phyloP scores from a whole-genome alignment of 1,140 invertebrate genomes.

The Caenorhabditis latens region DNA sequence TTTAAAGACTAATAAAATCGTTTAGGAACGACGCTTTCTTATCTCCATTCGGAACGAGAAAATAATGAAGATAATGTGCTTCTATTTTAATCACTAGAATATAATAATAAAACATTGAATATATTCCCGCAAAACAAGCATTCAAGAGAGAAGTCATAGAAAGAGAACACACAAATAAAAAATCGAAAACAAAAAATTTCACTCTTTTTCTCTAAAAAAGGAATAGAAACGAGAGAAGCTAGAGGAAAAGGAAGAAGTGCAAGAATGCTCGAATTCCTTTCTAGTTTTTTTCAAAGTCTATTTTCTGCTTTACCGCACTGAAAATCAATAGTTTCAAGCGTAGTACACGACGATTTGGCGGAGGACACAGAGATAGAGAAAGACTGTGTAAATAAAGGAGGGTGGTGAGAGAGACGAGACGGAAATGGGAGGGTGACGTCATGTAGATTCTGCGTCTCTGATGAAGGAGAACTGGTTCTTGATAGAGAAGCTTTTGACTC shows the following conservation, averaged over 20 bases:
- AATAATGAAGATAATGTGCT: not conserved
- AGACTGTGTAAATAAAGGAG: not conserved
- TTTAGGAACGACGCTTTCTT: too few species aligned
- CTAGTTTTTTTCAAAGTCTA: not conserved
- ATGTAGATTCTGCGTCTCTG: not conserved
- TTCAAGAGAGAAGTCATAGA: not conserved
- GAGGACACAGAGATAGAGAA: constrained; percentile 4
- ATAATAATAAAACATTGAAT: not conserved
- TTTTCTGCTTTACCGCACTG: constrained; percentile 46
- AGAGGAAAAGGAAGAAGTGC: constrained; percentile 11
- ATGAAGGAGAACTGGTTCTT: not conserved
- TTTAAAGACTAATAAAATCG: too few species aligned
- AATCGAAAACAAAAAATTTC: not conserved
- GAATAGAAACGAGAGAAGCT: constrained; percentile 6
- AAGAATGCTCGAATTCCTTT: not conserved
- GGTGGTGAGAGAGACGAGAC: not conserved
- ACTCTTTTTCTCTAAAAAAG: not conserved
- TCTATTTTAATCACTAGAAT: not conserved
- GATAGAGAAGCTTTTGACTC: constrained; percentile 25
- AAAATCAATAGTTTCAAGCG: constrained; percentile 46
- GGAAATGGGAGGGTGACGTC: constrained; percentile 32
- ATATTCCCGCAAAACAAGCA: not conserved
- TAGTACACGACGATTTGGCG: not conserved
- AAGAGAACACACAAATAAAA: constrained; percentile 19
- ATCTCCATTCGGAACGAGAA: too few species aligned